Conservation (phyloP, 1,140 invertebrate genomes). For the Drosophila tropicalis region DNA sequence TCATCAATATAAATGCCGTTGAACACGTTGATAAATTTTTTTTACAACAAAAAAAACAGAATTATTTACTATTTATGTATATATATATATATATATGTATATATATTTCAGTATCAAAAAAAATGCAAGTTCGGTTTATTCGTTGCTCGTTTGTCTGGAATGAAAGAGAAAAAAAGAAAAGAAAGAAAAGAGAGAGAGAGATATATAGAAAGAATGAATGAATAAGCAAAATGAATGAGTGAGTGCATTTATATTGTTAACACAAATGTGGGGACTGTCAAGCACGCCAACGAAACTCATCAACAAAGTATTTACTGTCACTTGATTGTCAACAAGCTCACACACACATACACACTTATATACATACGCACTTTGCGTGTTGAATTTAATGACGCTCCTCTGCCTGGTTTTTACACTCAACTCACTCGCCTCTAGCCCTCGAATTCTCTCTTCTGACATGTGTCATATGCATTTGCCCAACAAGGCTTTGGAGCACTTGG, state of each 20-base stretch:
- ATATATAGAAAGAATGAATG: too few species aligned
- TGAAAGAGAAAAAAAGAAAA: background rate
- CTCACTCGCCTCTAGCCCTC: slow-evolving; percentile 34
- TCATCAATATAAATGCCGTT: slow-evolving; percentile 36
- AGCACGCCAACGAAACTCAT: slow-evolving; percentile 36
- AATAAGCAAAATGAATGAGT: slow-evolving; percentile 3
- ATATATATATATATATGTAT: background rate
- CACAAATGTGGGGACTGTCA: slow-evolving; percentile 30
- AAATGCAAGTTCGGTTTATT: slow-evolving; percentile 71
- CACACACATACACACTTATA: slow-evolving; percentile 24
- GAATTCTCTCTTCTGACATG: slow-evolving; percentile 47
- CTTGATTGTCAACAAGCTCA: slow-evolving; percentile 64
- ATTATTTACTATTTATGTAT: slow-evolving; percentile 20
- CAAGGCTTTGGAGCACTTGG: slow-evolving; percentile 51
- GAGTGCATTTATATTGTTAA: slow-evolving; percentile 25
- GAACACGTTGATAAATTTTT: slow-evolving; percentile 42
- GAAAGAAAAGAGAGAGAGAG: background rate
- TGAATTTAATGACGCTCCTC: slow-evolving; percentile 62
- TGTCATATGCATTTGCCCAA: slow-evolving; percentile 74
- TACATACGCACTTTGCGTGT: slow-evolving; percentile 21
- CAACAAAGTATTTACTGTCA: slow-evolving; percentile 72
- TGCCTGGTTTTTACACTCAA: slow-evolving; percentile 37
- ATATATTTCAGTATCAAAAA: slow-evolving; percentile 21
- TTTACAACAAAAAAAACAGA: slow-evolving; percentile 26
- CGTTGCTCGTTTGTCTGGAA: slow-evolving; percentile 71